Base-by-base conservation (phyloP, 1,140 invertebrate species). In the Colletes gigas region DNA sequence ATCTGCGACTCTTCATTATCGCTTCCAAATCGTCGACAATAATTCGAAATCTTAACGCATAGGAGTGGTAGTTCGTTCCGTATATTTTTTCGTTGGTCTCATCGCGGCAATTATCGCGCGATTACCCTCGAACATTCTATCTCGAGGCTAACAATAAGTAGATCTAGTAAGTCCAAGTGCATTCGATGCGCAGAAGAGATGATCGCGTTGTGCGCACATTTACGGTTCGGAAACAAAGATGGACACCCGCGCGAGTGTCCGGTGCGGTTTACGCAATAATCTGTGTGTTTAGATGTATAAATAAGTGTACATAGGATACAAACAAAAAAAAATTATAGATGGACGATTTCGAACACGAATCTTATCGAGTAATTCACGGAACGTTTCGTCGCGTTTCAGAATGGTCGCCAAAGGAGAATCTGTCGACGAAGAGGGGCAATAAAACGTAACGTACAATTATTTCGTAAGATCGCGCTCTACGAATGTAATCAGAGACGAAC, bases 21-120 rank as follows among this genome's bases (percentile, higher is more conserved):
- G 19, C 60, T 19, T 54, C n/a, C 19, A 7, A 55, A 55, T 72
- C 59, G 59, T 78, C 21, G 69, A 78, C 69, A 78, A 72, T 78
- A 78, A 78, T 7, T 63, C 30, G n/a, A 78, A 44, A 71, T 54
- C 7, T 62, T 71, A 54, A 14, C 2, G 39, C n/a, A 12, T 62
- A 78, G 57, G 14, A 19, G 59, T 17, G 44, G 68, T 19, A 68
- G 9, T 39, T 67, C 60, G 17, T 44, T 70, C n/a, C 52, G 2
- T n/a, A 14, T 5, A 39, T 63, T 7, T 50, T 7, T 19, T 7
- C 3, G 10, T 41, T 47, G 1, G 41, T 9, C 14, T 15, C 17
- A 3, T 62, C 21, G 60, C 30, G 17, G 17, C 21, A 69, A 69
- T 59, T 15, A 68, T 15, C 3, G n/a, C 8, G 14, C 47, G 39